These are phyloP conservation scores for Bursaphelenchus okinawaensis DNA, from an alignment of 2,888 invertebrate species.

Conservation along the genomic window DNA sequence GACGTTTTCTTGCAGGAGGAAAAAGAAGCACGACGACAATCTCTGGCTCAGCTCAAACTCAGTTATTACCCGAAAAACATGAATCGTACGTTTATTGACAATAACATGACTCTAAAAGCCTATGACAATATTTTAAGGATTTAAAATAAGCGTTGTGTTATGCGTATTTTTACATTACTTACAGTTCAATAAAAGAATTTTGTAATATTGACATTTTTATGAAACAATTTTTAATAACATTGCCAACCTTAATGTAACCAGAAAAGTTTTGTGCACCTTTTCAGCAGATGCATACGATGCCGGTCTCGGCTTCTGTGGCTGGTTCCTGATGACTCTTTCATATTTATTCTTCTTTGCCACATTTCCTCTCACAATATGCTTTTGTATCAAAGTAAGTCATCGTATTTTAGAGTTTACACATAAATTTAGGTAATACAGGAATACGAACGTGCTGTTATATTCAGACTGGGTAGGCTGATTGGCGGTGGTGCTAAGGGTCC, in stretches of 20 bases:
- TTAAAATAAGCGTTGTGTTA: too few species aligned
- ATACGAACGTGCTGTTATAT: constrained; percentile 74
- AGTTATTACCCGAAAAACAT: constrained; percentile 54
- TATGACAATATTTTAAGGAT: too few species aligned
- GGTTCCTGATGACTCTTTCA: constrained; percentile 54
- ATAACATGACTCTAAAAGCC: neutral
- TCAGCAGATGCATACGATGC: constrained; percentile 54
- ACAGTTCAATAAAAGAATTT: neutral
- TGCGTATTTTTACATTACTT: too few species aligned
- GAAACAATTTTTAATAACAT: neutral
- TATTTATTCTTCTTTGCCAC: constrained; percentile 54
- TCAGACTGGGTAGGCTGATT: constrained; percentile 73
- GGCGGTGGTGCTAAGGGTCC: constrained; percentile 62
- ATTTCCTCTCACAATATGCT: constrained; percentile 54
- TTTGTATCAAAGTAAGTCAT: constrained; percentile 55
- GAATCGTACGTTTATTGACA: constrained; percentile 36
- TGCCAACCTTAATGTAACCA: too few species aligned
- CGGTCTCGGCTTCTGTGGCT: constrained; percentile 48
- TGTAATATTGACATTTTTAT: neutral
- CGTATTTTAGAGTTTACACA: neutral
- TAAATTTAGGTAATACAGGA: constrained; percentile 55
- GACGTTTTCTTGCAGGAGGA: constrained; percentile 36
- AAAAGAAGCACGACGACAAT: constrained; percentile 52
- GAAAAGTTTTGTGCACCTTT: constrained; percentile 18
- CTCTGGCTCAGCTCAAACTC: constrained; percentile 55